phyloP scores from a whole-genome alignment of 2,797 vertebrate species.

The Bufotes viridis region DNA sequence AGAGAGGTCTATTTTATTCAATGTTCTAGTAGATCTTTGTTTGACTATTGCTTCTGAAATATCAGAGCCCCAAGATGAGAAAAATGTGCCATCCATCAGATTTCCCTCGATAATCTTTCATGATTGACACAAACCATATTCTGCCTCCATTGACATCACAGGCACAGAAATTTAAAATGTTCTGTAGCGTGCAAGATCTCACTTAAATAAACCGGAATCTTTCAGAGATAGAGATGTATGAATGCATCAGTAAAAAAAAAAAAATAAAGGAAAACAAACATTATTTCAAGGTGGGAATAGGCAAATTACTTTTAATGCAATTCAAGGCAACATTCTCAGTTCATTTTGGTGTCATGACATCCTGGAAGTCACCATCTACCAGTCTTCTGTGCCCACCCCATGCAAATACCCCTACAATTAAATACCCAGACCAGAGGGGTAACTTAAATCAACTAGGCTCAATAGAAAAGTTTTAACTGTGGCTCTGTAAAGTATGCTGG shows the following conservation, averaged over 20 bases:
- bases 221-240: not conserved
- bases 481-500: too few species aligned
- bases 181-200: not conserved
- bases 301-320: not conserved
- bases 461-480: too few species aligned
- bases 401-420: too few species aligned
- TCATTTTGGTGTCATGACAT: not conserved
- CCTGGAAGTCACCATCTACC: not conserved
- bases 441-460: too few species aligned
- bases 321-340: not conserved
- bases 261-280: too few species aligned
- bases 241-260: not conserved
- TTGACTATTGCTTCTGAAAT: conserved; percentile 25
- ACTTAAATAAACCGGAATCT: not conserved
- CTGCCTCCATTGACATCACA: not conserved
- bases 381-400: too few species aligned
- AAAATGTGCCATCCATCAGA: not conserved
- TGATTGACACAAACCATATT: conserved; percentile 25
- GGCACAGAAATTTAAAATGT: not conserved
- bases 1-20: not conserved
- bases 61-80: conserved; percentile 23
- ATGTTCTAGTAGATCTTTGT: not conserved
- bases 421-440: too few species aligned
- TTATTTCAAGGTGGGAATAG: not conserved
- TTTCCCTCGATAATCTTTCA: conserved; percentile 23